phyloP scores from a whole-genome alignment of 1,140 invertebrate genomes.

The Aphidius ervi region DNA sequence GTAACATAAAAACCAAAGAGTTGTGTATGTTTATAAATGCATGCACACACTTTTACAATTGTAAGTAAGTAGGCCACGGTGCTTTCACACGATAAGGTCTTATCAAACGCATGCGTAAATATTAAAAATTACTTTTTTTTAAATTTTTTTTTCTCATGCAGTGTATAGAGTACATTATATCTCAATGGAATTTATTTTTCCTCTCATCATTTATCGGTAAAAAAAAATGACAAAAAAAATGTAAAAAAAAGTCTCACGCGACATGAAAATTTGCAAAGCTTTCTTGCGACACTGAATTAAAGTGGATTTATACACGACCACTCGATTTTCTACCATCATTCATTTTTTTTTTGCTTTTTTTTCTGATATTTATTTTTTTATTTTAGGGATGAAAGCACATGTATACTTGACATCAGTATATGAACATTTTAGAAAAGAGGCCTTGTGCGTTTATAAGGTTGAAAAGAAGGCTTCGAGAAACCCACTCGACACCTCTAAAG shows the following conservation, averaged over 20 bases:
- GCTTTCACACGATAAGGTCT: constrained; percentile 53
- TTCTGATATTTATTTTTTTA: constrained; percentile 17
- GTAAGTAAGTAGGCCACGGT: constrained; percentile 48
- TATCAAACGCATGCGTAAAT: constrained; percentile 42
- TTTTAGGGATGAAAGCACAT: constrained; percentile 14
- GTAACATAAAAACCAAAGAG: too few species aligned
- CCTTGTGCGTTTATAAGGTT: constrained; percentile 10
- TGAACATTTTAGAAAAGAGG: constrained; percentile 13
- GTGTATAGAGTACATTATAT: neutral
- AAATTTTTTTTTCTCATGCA: neutral
- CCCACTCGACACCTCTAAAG: constrained; percentile 16
- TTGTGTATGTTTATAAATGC: constrained; percentile 8
- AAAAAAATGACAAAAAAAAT: neutral
- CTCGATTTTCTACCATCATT: constrained; percentile 10
- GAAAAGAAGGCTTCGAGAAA: constrained; percentile 14
- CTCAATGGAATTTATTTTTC: neutral
- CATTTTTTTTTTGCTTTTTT: constrained; percentile 16
- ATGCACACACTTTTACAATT: neutral
- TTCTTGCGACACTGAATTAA: constrained; percentile 25
- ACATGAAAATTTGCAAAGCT: constrained; percentile 29
- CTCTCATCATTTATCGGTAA: neutral
- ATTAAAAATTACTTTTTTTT: constrained; percentile 8
- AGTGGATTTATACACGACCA: constrained; percentile 27
- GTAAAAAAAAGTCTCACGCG: constrained; percentile 23
- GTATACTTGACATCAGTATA: too few species aligned